Conservation (phyloP, 2,888 invertebrate genomes). For the Pheosia gnoma region DNA sequence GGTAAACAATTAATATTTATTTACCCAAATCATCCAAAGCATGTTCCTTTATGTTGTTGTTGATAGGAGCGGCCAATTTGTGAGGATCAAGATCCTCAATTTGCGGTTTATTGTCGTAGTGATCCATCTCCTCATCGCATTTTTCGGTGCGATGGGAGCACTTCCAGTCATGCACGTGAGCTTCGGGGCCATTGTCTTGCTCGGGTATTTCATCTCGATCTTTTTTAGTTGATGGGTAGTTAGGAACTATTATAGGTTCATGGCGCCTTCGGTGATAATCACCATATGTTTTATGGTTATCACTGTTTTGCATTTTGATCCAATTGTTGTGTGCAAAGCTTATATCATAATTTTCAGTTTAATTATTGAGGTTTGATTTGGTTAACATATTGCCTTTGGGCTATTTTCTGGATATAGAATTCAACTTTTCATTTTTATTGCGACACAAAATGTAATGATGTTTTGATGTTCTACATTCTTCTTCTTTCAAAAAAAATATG, state of each 20-base stretch:
- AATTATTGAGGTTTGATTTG: not conserved
- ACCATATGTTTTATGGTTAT: not conserved
- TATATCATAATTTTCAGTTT: not conserved
- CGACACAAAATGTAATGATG: not conserved
- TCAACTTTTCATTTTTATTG: not conserved
- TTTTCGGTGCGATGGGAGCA: constrained; percentile 8
- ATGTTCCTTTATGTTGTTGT: constrained; percentile 11
- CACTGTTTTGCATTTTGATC: constrained; percentile 4
- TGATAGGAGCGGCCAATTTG: constrained; percentile 7
- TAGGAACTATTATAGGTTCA: not conserved
- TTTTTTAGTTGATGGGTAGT: not conserved
- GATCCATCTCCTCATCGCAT: not conserved
- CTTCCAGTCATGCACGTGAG: not conserved
- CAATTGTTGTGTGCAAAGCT: not conserved
- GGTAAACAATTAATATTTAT: not conserved
- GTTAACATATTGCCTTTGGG: constrained; percentile 2
- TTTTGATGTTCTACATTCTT: not conserved
- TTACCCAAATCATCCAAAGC: constrained; percentile 1
- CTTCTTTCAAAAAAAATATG: too few relatives aligned
- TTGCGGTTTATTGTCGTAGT: not conserved
- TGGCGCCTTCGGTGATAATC: constrained; percentile 1
- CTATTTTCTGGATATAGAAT: not conserved
- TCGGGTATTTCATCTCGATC: not conserved
- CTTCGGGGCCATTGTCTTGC: not conserved
- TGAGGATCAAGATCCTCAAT: not conserved